Conservation (phyloP, 2,888 invertebrate genomes). For the Ametastegia equiseti region DNA sequence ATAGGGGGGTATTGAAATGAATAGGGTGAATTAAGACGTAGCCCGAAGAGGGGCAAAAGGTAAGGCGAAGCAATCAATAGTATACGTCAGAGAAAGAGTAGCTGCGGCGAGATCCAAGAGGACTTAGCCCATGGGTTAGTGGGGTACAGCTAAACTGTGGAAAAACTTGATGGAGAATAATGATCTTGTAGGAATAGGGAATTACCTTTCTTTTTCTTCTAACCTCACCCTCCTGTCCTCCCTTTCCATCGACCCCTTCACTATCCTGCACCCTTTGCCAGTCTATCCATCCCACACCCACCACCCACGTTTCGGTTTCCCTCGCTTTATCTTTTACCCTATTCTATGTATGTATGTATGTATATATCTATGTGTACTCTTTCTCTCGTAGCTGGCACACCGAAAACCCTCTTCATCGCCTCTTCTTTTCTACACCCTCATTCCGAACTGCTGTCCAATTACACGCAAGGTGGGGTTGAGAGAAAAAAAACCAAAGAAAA, state of each 20-base stretch:
- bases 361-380: background rate
- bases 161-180: conserved; percentile 47
- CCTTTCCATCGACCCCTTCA: background rate
- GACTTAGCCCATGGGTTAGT: conserved; percentile 22
- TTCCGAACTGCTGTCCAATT: too few relatives aligned
- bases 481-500: too few relatives aligned
- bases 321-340: conserved; percentile 38
- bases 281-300: background rate
- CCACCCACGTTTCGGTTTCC: background rate
- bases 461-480: too few relatives aligned
- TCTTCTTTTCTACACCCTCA: background rate
- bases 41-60: background rate
- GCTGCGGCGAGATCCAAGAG: conserved; percentile 13
- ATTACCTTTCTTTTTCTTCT: conserved; percentile 29
- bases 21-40: background rate
- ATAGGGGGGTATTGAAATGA: background rate
- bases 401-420: background rate
- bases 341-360: conserved; percentile 7
- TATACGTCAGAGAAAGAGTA: background rate
- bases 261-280: background rate
- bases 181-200: conserved; percentile 47
- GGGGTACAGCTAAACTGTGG: conserved; percentile 31
- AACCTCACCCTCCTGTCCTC: background rate
- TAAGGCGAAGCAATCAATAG: conserved; percentile 18
- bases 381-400: too few relatives aligned